phyloP scores from a whole-genome alignment of 1,140 invertebrate genomes.

The Belonocnema kinseyi region DNA sequence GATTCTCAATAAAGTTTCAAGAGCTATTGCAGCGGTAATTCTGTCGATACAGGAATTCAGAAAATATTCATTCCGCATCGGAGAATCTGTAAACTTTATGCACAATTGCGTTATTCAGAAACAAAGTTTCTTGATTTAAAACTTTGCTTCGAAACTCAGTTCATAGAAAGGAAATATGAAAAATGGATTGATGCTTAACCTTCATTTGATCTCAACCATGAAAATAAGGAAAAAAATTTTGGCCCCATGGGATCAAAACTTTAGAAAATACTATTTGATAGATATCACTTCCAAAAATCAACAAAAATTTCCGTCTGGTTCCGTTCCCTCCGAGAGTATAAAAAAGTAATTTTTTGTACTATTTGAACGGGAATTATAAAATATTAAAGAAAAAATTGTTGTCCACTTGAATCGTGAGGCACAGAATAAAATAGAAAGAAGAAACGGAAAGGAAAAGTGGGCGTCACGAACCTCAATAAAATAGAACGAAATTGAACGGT shows the following conservation, averaged over 20 bases:
- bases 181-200: no score
- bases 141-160: background rate
- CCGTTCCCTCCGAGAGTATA: no score
- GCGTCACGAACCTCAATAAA: slow-evolving; percentile 8
- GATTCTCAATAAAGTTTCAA: slow-evolving; percentile 10
- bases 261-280: no score
- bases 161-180: no score
- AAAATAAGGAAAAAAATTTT: no score
- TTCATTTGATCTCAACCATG: no score
- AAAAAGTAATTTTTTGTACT: no score
- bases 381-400: no score
- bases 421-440: background rate
- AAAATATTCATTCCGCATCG: background rate
- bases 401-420: background rate
- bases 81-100: background rate
- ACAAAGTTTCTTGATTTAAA: background rate
- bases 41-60: slow-evolving; percentile 9
- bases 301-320: no score
- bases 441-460: slow-evolving; percentile 15
- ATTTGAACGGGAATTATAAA: no score
- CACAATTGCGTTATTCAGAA: background rate
- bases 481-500: slow-evolving; percentile 21
- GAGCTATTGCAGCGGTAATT: background rate
- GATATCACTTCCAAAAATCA: no score
- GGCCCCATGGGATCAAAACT: no score